Conservation (phyloP, 2,888 invertebrate species). For the Emesis furor region DNA sequence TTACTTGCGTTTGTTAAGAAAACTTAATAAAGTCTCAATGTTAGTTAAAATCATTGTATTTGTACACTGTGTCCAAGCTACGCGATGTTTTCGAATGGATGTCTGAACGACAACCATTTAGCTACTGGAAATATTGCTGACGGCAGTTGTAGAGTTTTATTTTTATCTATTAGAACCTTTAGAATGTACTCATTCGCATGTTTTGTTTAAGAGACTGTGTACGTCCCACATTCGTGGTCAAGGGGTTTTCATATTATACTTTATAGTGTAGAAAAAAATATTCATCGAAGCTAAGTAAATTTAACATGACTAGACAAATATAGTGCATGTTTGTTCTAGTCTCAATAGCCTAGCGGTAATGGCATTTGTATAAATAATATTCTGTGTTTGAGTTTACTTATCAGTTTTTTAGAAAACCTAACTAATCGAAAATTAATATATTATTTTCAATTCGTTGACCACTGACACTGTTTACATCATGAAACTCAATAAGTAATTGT, state of each 20-base stretch:
- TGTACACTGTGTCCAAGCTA: neutral
- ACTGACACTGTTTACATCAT: too few relatives aligned
- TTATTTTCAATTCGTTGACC: too few relatives aligned
- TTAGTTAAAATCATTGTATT: neutral
- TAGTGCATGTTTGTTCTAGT: neutral
- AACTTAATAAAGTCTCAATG: neutral
- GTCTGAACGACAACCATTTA: neutral
- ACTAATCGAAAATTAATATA: too few relatives aligned
- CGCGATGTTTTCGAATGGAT: neutral
- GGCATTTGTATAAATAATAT: too few relatives aligned
- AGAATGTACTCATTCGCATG: slow-evolving; percentile 6
- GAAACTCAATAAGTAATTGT: too few relatives aligned
- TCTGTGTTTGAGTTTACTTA: too few relatives aligned
- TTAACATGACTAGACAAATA: neutral
- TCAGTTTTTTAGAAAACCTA: too few relatives aligned
- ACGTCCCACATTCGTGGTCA: neutral
- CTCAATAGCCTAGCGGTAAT: too few relatives aligned
- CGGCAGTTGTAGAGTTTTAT: slow-evolving; percentile 25
- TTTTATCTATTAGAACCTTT: slow-evolving; percentile 23
- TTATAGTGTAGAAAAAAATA: neutral
- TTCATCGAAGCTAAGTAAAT: neutral
- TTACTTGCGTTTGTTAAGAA: too few relatives aligned
- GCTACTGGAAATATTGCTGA: neutral
- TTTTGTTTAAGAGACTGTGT: slow-evolving; percentile 18
- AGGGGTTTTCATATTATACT: neutral